Evolutionary conservation across 30 jellyfish, hydroid and myxozoan species (phyloP).

Genomic region (Calvadosia cruxmelitensis): DNA sequence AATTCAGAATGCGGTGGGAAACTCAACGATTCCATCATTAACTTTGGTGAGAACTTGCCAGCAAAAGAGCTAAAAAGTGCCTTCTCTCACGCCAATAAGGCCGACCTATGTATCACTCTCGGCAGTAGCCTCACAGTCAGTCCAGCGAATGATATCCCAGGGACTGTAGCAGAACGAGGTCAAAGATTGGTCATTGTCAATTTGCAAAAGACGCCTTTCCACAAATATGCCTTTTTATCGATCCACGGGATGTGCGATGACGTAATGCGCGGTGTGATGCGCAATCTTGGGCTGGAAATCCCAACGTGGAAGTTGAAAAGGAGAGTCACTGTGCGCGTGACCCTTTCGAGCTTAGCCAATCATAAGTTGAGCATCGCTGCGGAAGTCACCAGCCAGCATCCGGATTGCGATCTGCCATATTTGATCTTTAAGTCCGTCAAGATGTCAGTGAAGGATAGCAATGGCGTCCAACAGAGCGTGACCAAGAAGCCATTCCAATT

Average conservation of each 20-base stretch:
- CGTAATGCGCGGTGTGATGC: slow-evolving; percentile 49
- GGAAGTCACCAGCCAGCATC: slow-evolving; percentile 25
- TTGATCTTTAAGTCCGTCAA: slow-evolving; percentile 31
- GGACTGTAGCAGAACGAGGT: slow-evolving; percentile 19
- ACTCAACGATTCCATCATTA: slow-evolving; percentile 58
- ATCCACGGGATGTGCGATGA: slow-evolving; percentile 86
- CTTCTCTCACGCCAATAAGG: slow-evolving; percentile 44
- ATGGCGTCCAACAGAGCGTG: slow-evolving; percentile 2
- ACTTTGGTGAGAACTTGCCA: slow-evolving; percentile 75
- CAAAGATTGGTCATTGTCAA: slow-evolving; percentile 55
- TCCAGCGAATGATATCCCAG: slow-evolving; percentile 82
- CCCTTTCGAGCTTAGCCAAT: neutral
- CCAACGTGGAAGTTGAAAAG: slow-evolving; percentile 69
- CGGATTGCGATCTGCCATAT: slow-evolving; percentile 32
- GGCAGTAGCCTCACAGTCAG: slow-evolving; percentile 82
- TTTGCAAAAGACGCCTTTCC: slow-evolving; percentile 68
- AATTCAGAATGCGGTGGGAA: slow-evolving; percentile 44
- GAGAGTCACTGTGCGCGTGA: slow-evolving; percentile 5
- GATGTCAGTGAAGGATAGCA: neutral
- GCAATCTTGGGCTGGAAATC: slow-evolving; percentile 32
- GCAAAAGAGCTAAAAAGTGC: slow-evolving; percentile 32
- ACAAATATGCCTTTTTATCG: slow-evolving; percentile 18
- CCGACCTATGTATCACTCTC: slow-evolving; percentile 65
- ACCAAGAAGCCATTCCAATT: slow-evolving; percentile 36
- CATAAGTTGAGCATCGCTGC: slow-evolving; percentile 1